These are phyloP conservation scores for Pterocles orientalis DNA, from an alignment of 2,113 vertebrate genomes.

Conservation along the genomic window DNA sequence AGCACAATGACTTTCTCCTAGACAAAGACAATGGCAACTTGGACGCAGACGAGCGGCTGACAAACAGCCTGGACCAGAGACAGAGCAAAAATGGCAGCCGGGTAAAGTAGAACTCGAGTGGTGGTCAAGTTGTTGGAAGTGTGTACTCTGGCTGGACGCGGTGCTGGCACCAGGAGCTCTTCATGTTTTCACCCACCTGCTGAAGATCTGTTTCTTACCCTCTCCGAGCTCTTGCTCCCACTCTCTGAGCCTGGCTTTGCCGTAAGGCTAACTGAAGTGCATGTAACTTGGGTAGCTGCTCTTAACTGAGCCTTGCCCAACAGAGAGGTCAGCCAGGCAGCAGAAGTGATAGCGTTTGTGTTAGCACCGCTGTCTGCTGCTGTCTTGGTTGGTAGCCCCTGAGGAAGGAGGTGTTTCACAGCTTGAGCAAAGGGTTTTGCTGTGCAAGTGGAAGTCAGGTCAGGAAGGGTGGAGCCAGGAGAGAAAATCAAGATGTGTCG, in stretches of 20 bases:
- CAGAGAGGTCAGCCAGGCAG: not conserved
- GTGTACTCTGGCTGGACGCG: constrained; percentile 22
- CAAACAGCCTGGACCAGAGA: constrained; percentile 79
- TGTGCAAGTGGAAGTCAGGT: not conserved
- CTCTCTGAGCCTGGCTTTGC: constrained; percentile 35
- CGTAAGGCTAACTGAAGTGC: not conserved
- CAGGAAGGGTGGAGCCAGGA: not conserved
- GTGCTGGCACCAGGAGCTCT: constrained; percentile 27
- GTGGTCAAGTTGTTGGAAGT: constrained; percentile 1
- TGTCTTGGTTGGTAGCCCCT: not conserved
- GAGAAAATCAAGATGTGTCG: not conserved
- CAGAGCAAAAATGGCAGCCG: constrained; percentile 82
- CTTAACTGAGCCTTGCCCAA: not conserved
- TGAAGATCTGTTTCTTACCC: constrained; percentile 46
- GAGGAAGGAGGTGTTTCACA: not conserved
- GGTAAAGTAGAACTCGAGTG: constrained; percentile 72
- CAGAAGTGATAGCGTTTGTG: accelerated
- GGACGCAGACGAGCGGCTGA: constrained; percentile 79
- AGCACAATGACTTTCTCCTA: constrained; percentile 84
- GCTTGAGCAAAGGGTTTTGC: not conserved
- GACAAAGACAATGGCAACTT: constrained; percentile 81
- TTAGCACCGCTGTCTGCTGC: not conserved
- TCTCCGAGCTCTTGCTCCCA: not conserved
- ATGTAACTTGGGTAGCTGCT: not conserved
- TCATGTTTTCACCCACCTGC: not conserved